These are phyloP conservation scores for Drosophila nigricruria DNA, from an alignment of 2,888 invertebrate species.

Conservation along the genomic window DNA sequence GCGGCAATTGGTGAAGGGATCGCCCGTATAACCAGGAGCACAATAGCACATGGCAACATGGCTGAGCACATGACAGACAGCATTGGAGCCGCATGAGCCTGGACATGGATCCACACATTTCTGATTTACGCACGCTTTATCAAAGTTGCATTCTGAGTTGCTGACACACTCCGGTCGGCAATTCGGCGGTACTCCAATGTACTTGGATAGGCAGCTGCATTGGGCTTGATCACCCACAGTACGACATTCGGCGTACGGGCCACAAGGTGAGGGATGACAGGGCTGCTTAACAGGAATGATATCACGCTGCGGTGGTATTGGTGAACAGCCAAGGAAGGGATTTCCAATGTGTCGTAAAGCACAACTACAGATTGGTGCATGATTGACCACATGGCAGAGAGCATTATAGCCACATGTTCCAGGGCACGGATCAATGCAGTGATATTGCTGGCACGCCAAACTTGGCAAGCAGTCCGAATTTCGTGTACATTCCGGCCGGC, in stretches of 20 bases:
- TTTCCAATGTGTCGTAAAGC: conserved; percentile 89
- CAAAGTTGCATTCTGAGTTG: conserved; percentile 89
- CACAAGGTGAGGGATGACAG: conserved; percentile 86
- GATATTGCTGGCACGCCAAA: conserved; percentile 92
- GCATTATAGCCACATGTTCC: conserved; percentile 92
- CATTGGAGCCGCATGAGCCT: conserved; percentile 88
- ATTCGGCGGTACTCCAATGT: conserved; percentile 89
- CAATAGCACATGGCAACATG: conserved; percentile 88
- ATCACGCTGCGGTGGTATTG: conserved; percentile 67
- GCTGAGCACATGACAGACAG: conserved; percentile 87
- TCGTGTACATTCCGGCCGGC: conserved; percentile 91
- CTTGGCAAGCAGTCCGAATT: conserved; percentile 91
- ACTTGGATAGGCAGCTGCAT: conserved; percentile 89
- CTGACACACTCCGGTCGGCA: conserved; percentile 90
- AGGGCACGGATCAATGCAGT: conserved; percentile 92
- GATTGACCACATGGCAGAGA: conserved; percentile 90
- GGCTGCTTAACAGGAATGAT: conserved; percentile 76
- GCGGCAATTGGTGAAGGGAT: conserved; percentile 88
- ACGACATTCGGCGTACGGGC: conserved; percentile 87
- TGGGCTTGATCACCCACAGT: conserved; percentile 85
- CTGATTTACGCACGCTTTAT: conserved; percentile 89
- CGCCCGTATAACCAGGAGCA: conserved; percentile 88
- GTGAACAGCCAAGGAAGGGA: conserved; percentile 90
- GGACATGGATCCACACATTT: conserved; percentile 91
- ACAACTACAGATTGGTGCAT: conserved; percentile 92